Conservation (phyloP, 2,113 vertebrate species). For the Candoia aspera region DNA sequence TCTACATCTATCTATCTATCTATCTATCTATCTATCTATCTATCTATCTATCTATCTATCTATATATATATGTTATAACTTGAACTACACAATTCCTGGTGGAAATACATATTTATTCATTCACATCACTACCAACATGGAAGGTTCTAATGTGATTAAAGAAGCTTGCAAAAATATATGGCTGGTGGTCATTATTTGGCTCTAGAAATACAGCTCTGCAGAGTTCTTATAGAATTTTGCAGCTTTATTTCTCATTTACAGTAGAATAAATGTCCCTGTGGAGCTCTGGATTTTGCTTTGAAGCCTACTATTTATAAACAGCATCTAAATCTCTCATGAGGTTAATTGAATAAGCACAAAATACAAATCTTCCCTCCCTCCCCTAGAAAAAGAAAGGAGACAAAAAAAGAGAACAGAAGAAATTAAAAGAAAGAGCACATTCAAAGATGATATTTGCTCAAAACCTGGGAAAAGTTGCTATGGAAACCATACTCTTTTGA, state of each 20-base stretch:
- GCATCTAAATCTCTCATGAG: slow-evolving; percentile 50
- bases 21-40: too few relatives aligned
- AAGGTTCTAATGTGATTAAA: neutral
- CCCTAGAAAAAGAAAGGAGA: slow-evolving; percentile 14
- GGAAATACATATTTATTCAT: neutral
- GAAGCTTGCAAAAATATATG: neutral
- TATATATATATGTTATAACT: too few relatives aligned
- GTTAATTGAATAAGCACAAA: slow-evolving; percentile 69
- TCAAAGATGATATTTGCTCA: slow-evolving; percentile 71
- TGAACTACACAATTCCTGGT: neutral
- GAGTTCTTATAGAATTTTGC: neutral
- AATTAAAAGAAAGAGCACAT: slow-evolving; percentile 48
- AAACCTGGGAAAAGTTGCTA: slow-evolving; percentile 64
- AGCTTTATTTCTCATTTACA: slow-evolving; percentile 21
- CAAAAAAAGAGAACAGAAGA: slow-evolving; percentile 19
- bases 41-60: too few relatives aligned
- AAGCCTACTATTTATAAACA: slow-evolving; percentile 66
- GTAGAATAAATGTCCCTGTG: slow-evolving; percentile 10
- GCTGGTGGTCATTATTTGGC: neutral
- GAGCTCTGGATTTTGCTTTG: slow-evolving; percentile 62
- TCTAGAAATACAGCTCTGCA: slow-evolving; percentile 18
- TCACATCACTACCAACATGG: slow-evolving; percentile 26
- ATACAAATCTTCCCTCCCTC: slow-evolving; percentile 32
- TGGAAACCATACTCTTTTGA: slow-evolving; percentile 71
- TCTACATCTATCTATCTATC: too few relatives aligned